Conservation (phyloP, 2,888 invertebrate genomes). For the Caenorhabditis sp. region DNA sequence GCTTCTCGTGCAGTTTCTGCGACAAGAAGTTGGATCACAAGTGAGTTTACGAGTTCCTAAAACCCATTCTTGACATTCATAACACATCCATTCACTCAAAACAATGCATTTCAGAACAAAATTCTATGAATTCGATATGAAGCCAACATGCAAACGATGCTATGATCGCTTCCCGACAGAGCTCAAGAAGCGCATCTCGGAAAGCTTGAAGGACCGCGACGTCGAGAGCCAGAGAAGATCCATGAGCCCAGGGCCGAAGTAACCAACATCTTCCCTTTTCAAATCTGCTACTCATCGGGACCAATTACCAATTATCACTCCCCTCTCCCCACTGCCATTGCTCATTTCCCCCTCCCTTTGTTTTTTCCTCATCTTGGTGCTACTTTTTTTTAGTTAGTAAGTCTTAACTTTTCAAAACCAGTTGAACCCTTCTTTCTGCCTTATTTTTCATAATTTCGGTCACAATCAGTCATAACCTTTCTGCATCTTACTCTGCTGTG, state of each 20-base stretch:
- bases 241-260: constrained; percentile 65
- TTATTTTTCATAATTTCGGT: constrained; percentile 28
- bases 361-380: constrained; percentile 50
- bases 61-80: neutral
- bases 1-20: constrained; percentile 97
- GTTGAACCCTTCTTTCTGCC: constrained; percentile 24
- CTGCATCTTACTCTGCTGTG: neutral
- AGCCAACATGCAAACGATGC: constrained; percentile 98
- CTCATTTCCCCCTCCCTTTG: constrained; percentile 49
- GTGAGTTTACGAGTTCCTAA: constrained; percentile 81
- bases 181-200: constrained; percentile 90
- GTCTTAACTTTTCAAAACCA: neutral
- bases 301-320: neutral
- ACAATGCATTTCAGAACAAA: constrained; percentile 86
- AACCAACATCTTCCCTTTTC: neutral
- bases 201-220: constrained; percentile 79
- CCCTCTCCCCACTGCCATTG: constrained; percentile 38
- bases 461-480: constrained; percentile 29
- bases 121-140: constrained; percentile 98
- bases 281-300: neutral
- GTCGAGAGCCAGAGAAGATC: constrained; percentile 65
- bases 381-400: constrained; percentile 16
- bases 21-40: constrained; percentile 89
- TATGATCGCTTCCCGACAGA: constrained; percentile 97
- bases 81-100: neutral